Evolutionary conservation across 2,797 vertebrate genomes (phyloP).

Genomic region (Echiichthys vipera): DNA sequence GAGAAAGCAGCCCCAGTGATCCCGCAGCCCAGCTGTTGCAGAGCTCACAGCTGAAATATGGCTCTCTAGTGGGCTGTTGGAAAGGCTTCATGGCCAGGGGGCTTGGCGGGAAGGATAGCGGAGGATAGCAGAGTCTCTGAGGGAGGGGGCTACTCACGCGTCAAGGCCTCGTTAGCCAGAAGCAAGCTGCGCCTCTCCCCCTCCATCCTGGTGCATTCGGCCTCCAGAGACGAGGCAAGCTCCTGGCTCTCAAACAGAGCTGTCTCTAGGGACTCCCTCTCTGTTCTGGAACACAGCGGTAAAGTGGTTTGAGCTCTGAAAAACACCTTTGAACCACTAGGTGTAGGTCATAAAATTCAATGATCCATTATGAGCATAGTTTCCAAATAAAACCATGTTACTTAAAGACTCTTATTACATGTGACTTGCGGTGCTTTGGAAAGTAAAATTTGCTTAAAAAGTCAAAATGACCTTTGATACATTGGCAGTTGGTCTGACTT

Average conservation of each 20-base stretch:
- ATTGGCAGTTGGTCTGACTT: constrained; percentile 61
- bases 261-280: constrained; percentile 84
- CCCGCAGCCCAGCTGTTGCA: constrained; percentile 77
- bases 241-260: constrained; percentile 85
- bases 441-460: constrained; percentile 43
- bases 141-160: constrained; percentile 84
- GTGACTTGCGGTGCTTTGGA: constrained; percentile 36
- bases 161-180: constrained; percentile 83
- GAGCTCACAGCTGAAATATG: constrained; percentile 81
- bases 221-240: constrained; percentile 81
- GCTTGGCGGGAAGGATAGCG: constrained; percentile 71
- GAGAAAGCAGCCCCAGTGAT: constrained; percentile 72
- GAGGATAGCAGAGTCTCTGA: constrained; percentile 65
- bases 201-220: constrained; percentile 77
- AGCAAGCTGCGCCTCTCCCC: constrained; percentile 77
- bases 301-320: constrained; percentile 44
- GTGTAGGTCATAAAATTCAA: constrained; percentile 73
- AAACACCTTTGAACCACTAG: constrained; percentile 62
- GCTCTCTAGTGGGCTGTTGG: constrained; percentile 76
- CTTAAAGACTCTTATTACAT: constrained; percentile 69
- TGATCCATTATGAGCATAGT: constrained; percentile 65
- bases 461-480: constrained; percentile 50
- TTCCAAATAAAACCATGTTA: constrained; percentile 76
- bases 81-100: constrained; percentile 70
- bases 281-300: constrained; percentile 76